A percentile compares a stretch with the other conserved stretches of the same genome.
Conservation (phyloP, 2,113 vertebrate species). For the Eonycteris spelaea region DNA sequence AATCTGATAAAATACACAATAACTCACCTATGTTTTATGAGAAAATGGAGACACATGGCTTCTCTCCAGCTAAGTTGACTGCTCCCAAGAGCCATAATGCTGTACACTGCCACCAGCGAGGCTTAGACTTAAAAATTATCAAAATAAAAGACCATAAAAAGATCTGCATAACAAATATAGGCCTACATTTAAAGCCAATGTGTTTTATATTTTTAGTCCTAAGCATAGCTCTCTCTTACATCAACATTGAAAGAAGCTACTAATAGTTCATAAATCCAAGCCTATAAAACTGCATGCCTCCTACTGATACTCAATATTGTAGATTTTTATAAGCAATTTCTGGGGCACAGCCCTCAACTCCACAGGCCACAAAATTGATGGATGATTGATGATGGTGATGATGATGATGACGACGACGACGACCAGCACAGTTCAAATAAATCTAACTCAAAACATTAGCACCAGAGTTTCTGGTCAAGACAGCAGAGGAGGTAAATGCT, state of each 20-base stretch:
- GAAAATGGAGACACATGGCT: neutral
- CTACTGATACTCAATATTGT: neutral
- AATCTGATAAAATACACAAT: neutral
- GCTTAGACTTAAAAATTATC: neutral
- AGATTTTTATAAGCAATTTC: neutral
- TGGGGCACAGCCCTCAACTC: neutral
- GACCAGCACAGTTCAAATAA: neutral
- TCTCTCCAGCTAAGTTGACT: neutral
- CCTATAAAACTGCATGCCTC: neutral
- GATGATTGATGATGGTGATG: too few species aligned
- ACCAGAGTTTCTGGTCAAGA: too few species aligned
- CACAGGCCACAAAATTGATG: neutral
- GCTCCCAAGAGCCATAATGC: neutral
- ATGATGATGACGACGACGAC: too few species aligned
- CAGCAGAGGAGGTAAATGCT: too few species aligned
- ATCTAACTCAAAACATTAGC: neutral
- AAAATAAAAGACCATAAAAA: neutral
- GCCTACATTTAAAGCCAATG: neutral
- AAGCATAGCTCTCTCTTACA: neutral
- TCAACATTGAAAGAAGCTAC: neutral
- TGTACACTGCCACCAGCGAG: neutral
- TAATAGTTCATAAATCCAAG: neutral
- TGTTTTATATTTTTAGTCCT: constrained; percentile 21
- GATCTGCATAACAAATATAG: neutral
- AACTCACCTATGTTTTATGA: constrained; percentile 14